A percentile compares a stretch with the other conserved stretches of the same genome.
These are phyloP conservation scores for Hoplodrina ambigua DNA, from an alignment of 2,888 invertebrate genomes.

Conservation along the genomic window DNA sequence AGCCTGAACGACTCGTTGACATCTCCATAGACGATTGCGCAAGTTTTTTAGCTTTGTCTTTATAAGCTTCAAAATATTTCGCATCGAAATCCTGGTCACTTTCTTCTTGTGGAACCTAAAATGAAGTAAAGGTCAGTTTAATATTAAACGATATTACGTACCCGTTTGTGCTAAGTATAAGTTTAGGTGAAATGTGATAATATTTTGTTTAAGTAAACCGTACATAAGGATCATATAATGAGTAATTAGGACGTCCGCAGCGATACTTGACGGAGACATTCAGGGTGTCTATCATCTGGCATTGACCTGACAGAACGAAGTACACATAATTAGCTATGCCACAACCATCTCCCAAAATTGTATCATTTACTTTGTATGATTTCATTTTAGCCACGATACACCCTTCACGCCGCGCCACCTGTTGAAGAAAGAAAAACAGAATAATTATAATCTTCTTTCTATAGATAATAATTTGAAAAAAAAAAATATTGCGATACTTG, in stretches of 20 bases:
- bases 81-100: slow-evolving; percentile 85
- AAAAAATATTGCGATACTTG: too few relatives aligned
- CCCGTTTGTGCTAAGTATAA: not conserved
- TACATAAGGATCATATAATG: slow-evolving; percentile 87
- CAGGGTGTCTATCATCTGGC: slow-evolving; percentile 91
- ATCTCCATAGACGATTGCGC: slow-evolving; percentile 45
- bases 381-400: slow-evolving; percentile 92
- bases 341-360: slow-evolving; percentile 87
- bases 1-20: slow-evolving; percentile 27
- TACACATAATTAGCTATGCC: slow-evolving; percentile 88
- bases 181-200: not conserved
- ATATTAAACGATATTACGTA: not conserved
- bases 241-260: slow-evolving; percentile 80
- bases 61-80: slow-evolving; percentile 85
- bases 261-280: slow-evolving; percentile 65
- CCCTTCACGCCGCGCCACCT: slow-evolving; percentile 91
- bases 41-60: slow-evolving; percentile 67
- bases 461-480: too few relatives aligned
- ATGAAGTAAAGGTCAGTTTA: not conserved
- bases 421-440: slow-evolving; percentile 20
- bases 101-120: slow-evolving; percentile 77
- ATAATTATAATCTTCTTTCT: too few relatives aligned
- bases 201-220: slow-evolving; percentile 40
- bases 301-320: slow-evolving; percentile 91
- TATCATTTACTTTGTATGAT: slow-evolving; percentile 89